A percentile compares a stretch with the other conserved stretches of the same genome.
These are phyloP conservation scores for Erebia palarica DNA, from an alignment of 2,888 invertebrate genomes.

Conservation along the genomic window DNA sequence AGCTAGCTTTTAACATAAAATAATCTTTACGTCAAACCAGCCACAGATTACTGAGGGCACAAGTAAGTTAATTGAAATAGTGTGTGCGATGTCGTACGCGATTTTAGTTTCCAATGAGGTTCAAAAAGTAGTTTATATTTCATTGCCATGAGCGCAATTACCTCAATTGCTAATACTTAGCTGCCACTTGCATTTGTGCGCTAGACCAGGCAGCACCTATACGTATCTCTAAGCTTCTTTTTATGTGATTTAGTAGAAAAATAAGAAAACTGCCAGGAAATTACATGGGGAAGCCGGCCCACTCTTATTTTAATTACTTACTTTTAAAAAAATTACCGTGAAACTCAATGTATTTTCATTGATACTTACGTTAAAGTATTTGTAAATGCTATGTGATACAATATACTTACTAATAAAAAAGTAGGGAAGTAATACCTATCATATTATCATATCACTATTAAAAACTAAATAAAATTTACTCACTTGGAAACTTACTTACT, in stretches of 20 bases:
- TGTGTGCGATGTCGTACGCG: too few species aligned
- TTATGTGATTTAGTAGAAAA: slow-evolving; percentile 7
- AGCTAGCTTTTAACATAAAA: too few species aligned
- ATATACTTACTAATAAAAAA: too few species aligned
- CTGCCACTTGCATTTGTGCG: neutral
- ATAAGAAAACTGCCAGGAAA: slow-evolving; percentile 14
- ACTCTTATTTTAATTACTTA: slow-evolving; percentile 11
- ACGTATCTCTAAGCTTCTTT: slow-evolving; percentile 1
- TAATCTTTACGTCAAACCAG: too few species aligned
- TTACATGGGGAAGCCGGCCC: neutral
- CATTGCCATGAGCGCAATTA: neutral
- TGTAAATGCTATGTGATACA: neutral
- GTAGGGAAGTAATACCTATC: too few species aligned
- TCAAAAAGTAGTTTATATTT: too few species aligned
- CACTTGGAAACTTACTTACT: too few species aligned
- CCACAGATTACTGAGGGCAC: too few species aligned
- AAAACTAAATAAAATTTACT: too few species aligned
- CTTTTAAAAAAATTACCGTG: neutral
- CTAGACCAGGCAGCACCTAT: neutral
- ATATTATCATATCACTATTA: too few species aligned
- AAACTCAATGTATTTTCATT: neutral
- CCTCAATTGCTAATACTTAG: neutral
- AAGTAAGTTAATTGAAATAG: too few species aligned
- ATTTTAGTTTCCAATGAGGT: too few species aligned
- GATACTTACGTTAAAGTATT: neutral